Conservation (phyloP, 2,113 vertebrate genomes). For the Ursus arctos region DNA sequence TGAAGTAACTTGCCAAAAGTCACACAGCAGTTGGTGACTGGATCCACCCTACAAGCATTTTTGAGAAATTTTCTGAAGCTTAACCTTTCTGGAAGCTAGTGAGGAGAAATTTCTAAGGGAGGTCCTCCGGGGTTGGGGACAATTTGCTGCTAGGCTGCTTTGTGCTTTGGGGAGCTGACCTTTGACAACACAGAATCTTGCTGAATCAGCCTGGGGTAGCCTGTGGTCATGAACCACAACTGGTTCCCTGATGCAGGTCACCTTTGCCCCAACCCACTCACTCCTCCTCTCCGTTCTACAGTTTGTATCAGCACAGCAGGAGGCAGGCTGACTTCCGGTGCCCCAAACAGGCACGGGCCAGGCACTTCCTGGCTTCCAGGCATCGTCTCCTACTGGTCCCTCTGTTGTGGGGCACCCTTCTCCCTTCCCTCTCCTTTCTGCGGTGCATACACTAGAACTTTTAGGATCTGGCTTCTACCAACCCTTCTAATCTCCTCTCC, state of each 20-base stretch:
- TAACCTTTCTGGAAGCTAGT: background rate
- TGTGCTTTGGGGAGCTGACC: background rate
- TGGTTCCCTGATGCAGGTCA: background rate
- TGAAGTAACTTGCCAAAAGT: background rate
- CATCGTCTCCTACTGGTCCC: background rate
- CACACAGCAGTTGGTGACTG: background rate
- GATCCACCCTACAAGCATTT: background rate
- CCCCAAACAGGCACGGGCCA: background rate
- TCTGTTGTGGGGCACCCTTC: background rate
- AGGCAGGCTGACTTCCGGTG: background rate
- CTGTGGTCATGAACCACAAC: background rate
- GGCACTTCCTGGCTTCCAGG: background rate
- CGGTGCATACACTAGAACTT: background rate
- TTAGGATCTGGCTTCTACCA: background rate
- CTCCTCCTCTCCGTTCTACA: background rate
- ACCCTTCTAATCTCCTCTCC: background rate
- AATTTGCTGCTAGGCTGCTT: background rate
- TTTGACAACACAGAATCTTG: background rate
- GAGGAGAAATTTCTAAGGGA: background rate
- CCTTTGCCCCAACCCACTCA: background rate
- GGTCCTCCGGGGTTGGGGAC: background rate
- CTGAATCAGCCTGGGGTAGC: background rate
- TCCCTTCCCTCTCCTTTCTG: background rate
- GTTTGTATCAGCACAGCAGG: background rate
- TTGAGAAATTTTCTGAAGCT: conserved; percentile 6